Evolutionary conservation across 2,797 vertebrate species (phyloP), one percentile per base, ranked within the genome.

Genomic region (Decapterus maruadsi): DNA sequence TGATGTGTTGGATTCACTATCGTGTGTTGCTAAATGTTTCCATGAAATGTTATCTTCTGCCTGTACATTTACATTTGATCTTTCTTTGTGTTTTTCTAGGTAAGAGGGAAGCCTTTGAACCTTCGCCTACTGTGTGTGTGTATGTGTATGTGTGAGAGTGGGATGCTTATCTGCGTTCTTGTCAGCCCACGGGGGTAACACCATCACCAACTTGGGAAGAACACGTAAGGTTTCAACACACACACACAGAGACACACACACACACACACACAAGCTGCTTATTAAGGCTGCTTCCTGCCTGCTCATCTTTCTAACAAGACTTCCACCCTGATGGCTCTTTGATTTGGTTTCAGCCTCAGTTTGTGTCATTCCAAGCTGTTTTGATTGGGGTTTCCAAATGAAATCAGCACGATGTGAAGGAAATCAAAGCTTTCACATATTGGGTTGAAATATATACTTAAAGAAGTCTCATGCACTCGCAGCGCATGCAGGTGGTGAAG

Each of bases 351-450:
- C 75, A 82, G 56, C 70, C 80, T 70, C 76, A 43, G 43, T 78
- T 74, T 58, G 34, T 78, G 74, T 78, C 74, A 76, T 73, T 82
- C 60, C 62, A 79, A 78, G 65, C 70, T 63, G 48, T 80, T 80
- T 90, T 84, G 73, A 77, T 82, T 77, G 40, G 58, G 67, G 72
- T 53, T 83, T 77, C 55, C 72, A 82, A 82, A 87, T 89, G 84
- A 74, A 85, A 89, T 87, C 70, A 78, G 77, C 64, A 59, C 74
- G 75, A 81, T 79, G 60, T 57, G 72, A 72, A 56, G 42, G 50
- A 70, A 83, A 83, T 78, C 76, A 78, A 75, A 72, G 68, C 57
- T 51, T 50, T 34, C 65, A 51, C 60, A 51, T 62, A 48, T 46
- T 58, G 46, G 7, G 36, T 43, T 72, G 43, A 51, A 80, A 70